These are phyloP conservation scores for Contarinia nasturtii DNA, from an alignment of 1,140 invertebrate species.

Conservation along the genomic window DNA sequence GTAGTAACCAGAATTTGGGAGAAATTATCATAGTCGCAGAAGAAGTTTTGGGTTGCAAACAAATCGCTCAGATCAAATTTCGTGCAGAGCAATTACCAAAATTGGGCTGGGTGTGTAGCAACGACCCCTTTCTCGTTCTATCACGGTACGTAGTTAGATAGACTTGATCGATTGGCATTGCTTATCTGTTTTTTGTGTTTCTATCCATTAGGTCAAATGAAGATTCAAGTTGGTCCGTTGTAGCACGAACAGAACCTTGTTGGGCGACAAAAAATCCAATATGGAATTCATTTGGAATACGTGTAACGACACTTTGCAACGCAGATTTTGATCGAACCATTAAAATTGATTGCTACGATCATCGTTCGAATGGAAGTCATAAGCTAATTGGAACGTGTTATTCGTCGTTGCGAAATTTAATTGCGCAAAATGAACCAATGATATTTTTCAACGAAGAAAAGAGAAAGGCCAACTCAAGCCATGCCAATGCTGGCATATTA, in stretches of 20 bases:
- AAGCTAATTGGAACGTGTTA: not conserved
- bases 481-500: not conserved
- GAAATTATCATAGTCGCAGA: not conserved
- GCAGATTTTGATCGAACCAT: not conserved
- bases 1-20: not conserved
- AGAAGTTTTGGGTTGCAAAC: not conserved
- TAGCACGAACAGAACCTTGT: not conserved
- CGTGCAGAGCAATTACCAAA: not conserved
- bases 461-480: not conserved
- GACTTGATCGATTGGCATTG: not conserved
- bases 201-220: not conserved
- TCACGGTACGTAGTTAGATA: not conserved
- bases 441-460: not conserved
- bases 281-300: not conserved
- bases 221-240: not conserved
- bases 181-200: not conserved
- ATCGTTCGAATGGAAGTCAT: not conserved
- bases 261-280: not conserved
- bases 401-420: not conserved
- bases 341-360: not conserved
- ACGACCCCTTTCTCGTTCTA: not conserved
- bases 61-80: not conserved
- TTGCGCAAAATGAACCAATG: not conserved
- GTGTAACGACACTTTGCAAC: not conserved
- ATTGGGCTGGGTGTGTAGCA: not conserved